Evolutionary conservation across 2,797 vertebrate species (phyloP), one percentile per base, ranked within the genome.

Genomic region (Danio choprae): DNA sequence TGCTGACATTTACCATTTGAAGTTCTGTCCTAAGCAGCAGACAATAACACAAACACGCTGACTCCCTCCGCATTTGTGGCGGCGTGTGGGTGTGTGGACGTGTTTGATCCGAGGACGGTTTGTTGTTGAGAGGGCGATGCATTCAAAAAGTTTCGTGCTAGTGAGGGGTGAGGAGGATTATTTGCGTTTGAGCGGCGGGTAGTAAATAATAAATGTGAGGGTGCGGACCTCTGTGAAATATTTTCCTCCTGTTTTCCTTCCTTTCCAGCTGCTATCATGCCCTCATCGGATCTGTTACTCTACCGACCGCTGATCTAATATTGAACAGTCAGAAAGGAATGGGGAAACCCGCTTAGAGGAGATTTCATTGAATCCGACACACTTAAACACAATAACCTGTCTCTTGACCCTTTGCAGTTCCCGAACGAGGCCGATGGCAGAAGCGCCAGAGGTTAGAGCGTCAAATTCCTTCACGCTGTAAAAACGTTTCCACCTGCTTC

Each of bases 1-100:
- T 41, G 80, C 80, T 92, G 91, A 90, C 90, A 92, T 90, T 93
- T 91, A 86, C 74, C 80, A 87, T 90, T 90, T 84, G 86, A 88
- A 90, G 88, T 82, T 81, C 65, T 74, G 77, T 79, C 77, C 79
- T 78, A 82, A 41, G 65, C 51, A 56, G 63, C 64, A 75, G 83
- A 87, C 83, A 88, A 88, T 83, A 38, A 20, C 76, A 80, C 71
- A 80, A 77, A 82, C 72, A 78, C 62, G 69, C 63, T 63, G 67
- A 67, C 59, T 79, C 41, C 48, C 64, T 70, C 64, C 20, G 7
- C 64, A 79, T 64, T 64, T 60, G 82, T 68, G 65, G 43, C 13
- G 7, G 46, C 7, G 65, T 58, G 72, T 79, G 81, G 77, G 83
- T 65, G 81, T 79, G 55, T 64, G 80, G 76, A 86, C 87, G 83